phyloP scores from a whole-genome alignment of 2,888 invertebrate species.

The Conchocele bisecta region DNA sequence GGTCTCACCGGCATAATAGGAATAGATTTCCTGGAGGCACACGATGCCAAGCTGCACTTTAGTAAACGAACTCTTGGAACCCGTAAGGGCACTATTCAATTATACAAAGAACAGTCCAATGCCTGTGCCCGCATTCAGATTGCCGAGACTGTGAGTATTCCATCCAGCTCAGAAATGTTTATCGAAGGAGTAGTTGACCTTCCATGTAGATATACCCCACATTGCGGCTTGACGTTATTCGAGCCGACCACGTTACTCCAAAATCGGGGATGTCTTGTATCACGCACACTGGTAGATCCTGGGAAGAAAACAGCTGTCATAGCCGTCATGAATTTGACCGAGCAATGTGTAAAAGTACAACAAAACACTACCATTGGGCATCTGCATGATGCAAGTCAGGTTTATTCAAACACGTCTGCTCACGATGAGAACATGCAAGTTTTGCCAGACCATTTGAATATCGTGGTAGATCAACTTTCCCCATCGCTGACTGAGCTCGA shows the following conservation, averaged over 20 bases:
- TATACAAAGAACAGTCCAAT: constrained; percentile 5
- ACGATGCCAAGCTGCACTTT: constrained; percentile 36
- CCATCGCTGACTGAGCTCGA: constrained; percentile 1
- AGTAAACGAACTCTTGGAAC: constrained; percentile 16
- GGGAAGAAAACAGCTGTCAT: neutral
- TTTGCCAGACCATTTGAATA: constrained; percentile 8
- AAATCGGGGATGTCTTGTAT: constrained; percentile 2
- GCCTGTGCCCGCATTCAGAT: constrained; percentile 25
- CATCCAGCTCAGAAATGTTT: constrained; percentile 9
- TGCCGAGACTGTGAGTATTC: neutral
- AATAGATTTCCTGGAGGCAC: constrained; percentile 37
- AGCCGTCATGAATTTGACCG: constrained; percentile 17
- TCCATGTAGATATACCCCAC: neutral
- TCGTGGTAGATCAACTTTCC: neutral
- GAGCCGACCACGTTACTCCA: constrained; percentile 13
- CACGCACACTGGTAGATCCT: constrained; percentile 5
- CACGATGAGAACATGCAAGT: neutral
- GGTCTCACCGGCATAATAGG: constrained; percentile 35
- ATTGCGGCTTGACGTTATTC: neutral
- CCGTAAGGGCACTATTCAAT: constrained; percentile 16
- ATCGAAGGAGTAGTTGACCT: neutral
- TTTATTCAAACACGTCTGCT: neutral
- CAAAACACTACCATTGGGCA: neutral
- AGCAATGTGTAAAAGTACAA: constrained; percentile 4
- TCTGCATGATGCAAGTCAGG: neutral